phyloP scores from a whole-genome alignment of 2,113 vertebrate species.

The Gymnorhina tibicen region DNA sequence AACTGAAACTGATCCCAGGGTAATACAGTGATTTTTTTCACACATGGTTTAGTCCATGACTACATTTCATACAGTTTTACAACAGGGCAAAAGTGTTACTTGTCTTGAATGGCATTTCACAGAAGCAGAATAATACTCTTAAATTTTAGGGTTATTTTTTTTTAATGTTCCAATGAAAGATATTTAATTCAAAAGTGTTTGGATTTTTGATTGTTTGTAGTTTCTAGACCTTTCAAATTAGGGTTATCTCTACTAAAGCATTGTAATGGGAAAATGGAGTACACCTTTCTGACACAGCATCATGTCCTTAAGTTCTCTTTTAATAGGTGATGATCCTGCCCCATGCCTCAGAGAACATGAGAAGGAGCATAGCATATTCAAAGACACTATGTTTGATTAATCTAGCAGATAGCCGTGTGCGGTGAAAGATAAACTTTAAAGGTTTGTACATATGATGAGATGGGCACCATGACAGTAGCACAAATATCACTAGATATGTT shows the following conservation, averaged over 20 bases:
- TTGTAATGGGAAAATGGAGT: not conserved
- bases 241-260: accelerated
- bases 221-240: not conserved
- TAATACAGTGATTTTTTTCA: not conserved
- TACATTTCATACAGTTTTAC: not conserved
- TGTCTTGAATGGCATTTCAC: not conserved
- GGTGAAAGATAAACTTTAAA: not conserved
- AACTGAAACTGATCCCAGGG: not conserved
- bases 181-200: not conserved
- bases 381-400: not conserved
- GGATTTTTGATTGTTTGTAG: not conserved
- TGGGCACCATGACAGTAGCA: not conserved
- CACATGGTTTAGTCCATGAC: not conserved
- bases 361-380: not conserved
- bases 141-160: not conserved
- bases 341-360: not conserved
- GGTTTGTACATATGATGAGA: not conserved
- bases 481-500: not conserved
- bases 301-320: not conserved
- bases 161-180: not conserved
- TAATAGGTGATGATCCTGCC: not conserved
- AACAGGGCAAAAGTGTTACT: not conserved
- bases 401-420: not conserved
- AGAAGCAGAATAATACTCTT: not conserved
- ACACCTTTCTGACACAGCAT: not conserved